Conservation (phyloP, 2,113 vertebrate genomes). For the Bombycilla garrulus region DNA sequence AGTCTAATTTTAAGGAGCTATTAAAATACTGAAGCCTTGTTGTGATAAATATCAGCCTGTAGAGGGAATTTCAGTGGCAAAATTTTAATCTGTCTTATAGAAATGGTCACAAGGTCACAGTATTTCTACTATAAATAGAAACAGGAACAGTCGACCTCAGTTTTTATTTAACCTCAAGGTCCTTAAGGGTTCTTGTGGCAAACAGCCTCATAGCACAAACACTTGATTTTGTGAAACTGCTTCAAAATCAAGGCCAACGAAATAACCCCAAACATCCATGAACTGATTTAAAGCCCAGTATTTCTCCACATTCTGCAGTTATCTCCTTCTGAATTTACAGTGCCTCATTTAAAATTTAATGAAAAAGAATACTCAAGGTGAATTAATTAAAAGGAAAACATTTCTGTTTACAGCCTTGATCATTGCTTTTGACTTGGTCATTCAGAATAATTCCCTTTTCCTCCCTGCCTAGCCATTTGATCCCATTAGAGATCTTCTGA, state of each 20-base stretch:
- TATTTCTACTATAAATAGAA: neutral
- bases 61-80: conserved; percentile 13
- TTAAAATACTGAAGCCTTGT: neutral
- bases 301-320: neutral
- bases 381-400: neutral
- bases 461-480: neutral
- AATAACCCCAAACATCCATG: neutral
- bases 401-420: neutral
- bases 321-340: neutral
- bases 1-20: neutral
- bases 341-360: neutral
- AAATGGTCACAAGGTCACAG: neutral
- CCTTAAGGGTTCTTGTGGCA: neutral
- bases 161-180: conserved; percentile 33
- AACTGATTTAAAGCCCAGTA: neutral
- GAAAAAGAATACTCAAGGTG: neutral
- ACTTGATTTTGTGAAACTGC: neutral
- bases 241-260: neutral
- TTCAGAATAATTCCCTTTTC: neutral
- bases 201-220: neutral
- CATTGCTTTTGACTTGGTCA: neutral
- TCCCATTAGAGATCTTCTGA: neutral
- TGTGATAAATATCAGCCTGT: conserved; percentile 14
- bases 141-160: neutral
- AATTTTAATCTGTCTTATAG: conserved; percentile 1